Base-by-base conservation (phyloP, 2,888 invertebrate genomes). In the Julus scanicus region DNA sequence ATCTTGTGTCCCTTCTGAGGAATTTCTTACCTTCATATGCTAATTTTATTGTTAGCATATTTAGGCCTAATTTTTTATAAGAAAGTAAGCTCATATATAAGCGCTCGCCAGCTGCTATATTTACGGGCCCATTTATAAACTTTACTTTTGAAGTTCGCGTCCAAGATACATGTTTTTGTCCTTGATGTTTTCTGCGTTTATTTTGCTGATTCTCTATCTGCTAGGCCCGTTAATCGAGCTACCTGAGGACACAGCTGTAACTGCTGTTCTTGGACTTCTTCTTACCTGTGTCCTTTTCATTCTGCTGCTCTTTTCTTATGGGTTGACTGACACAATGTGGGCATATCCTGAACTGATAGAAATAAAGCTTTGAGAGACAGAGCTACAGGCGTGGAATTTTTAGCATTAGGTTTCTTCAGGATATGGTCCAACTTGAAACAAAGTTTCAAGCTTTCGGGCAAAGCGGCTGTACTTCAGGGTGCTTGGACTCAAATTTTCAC, bases 201-300 rank as follows among this genome's bases (percentile, higher is more conserved):
- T 87, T 57, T 57, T 87, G 40, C 63, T 87, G 57, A 39, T 87
- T 4, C 57, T 87, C 37, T 87, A 57, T 39, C 87, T 87, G 57
- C 49, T 87, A 3, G 87, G 87, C 9, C 87, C 87, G 9, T 87
- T 57, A n/a, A 57, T 40, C 11, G 87, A 87, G 11, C 53, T 57
- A 8, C 87, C 87, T 29, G 87, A 87, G 39, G 87, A 57, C n/a
- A 87, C 87, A 11, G 49, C 53, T 9, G 87, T 37, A 13, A 87
- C 87, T 17, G 87, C 53, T 57, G 87, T 87, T n/a, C 63, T 87
- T 11, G 87, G 49, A 40, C 87, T 87, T 20, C 39, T 87, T 9
- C 87, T 87, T 6, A 87, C 57, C 39, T 87, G 63, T 37, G n/a
- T 87, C 57, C 37, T 57, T 29, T 87, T 87, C 39, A 87, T 87